Percentiles rank a stretch among this genome's conserved stretches.
Evolutionary conservation across 2,888 invertebrate genomes (phyloP).

Genomic region (Diarsia brunnea): DNA sequence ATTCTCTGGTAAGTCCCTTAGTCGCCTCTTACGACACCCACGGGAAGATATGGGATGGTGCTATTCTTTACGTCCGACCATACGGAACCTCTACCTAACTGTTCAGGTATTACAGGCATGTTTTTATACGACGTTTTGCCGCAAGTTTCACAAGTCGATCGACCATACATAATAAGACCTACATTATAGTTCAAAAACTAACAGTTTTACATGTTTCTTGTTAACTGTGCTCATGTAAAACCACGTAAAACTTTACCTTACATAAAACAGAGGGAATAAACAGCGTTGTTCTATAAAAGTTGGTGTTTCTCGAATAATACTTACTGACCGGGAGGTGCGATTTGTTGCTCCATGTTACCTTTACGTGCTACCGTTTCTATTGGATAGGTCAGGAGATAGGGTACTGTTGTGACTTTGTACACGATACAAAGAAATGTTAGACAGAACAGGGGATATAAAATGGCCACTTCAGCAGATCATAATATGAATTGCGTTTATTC

Average conservation of each 20-base stretch:
- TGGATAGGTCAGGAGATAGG: conserved; percentile 37
- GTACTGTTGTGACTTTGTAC: neutral
- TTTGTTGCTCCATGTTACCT: conserved; percentile 48
- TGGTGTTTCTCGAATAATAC: conserved; percentile 39
- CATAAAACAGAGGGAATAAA: conserved; percentile 31
- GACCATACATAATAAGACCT: neutral
- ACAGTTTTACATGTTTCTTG: neutral
- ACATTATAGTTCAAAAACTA: neutral
- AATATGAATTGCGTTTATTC: too few relatives aligned
- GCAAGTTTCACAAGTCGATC: neutral
- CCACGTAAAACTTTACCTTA: conserved; percentile 1
- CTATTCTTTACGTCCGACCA: too few relatives aligned
- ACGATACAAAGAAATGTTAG: too few relatives aligned
- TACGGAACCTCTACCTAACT: too few relatives aligned
- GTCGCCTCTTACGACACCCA: too few relatives aligned
- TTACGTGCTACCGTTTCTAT: conserved; percentile 17
- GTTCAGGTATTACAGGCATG: neutral
- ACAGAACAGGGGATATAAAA: too few relatives aligned
- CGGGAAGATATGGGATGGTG: too few relatives aligned
- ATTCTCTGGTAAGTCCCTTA: too few relatives aligned
- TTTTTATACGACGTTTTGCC: neutral
- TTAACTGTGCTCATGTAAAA: conserved; percentile 19
- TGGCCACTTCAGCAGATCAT: too few relatives aligned
- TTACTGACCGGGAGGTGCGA: conserved; percentile 50
- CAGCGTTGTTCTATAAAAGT: conserved; percentile 46